Evolutionary conservation across 1,140 invertebrate species (phyloP), one percentile per base, ranked within the genome.

Genomic region (Phortica variegata): DNA sequence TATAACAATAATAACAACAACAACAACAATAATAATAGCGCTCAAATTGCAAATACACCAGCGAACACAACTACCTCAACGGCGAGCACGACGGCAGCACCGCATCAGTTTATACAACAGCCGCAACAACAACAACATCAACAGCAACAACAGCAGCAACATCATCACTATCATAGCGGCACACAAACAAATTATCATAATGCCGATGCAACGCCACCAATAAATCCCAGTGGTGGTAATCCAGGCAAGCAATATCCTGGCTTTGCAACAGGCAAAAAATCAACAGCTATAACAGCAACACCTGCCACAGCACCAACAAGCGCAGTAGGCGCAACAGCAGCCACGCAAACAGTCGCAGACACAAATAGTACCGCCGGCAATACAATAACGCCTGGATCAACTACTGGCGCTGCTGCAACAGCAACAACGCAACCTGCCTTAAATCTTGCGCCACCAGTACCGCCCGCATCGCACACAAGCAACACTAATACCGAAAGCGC

Each of bases 61-160:
- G 40, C 56, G 54, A 43, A 44, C 45, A 55, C 56, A 57, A 68
- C 70, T 60, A 73, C 70, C 56, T 73, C 70, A 56, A 71, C 70
- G 43, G 66, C 70, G 2, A 71, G 70, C 48, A 62, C 61, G 13
- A 73, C 71, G 46, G 68, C 65, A n/a, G 49, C 54, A 37, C 68
- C 68, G 16, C 61, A 73, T 45, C 70, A 73, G 41, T 71, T 73
- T 45, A 61, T 56, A 41, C 71, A 57, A 42, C 58, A 61, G 40
- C 40, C 48, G 21, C 9, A 33, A n/a, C 31, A 21, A 34, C 21
- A 29, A 15, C 37, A 45, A 9, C 36, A 29, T 18, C 31, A 49
- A 18, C 51, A 53, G 4, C 40, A 48, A 21, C 39, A 37, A 40
- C 21, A 17, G 6, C 47, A 43, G 26, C 5, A 26, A 54, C 53